Conservation (phyloP, 2,113 vertebrate genomes). For the Acanthochromis polyacanthus region DNA sequence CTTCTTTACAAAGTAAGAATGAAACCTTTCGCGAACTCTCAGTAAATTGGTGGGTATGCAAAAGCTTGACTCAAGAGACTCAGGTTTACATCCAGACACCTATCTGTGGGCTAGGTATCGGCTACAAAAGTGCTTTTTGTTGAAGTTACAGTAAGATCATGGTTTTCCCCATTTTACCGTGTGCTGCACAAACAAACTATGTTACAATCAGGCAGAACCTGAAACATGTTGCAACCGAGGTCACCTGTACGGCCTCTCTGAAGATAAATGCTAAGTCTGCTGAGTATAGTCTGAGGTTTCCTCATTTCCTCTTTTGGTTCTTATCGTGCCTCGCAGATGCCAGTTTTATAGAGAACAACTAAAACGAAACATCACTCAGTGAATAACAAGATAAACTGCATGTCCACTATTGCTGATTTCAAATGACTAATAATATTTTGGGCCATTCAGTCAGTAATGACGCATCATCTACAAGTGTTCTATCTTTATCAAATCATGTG, state of each 20-base stretch:
- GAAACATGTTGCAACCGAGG: conserved; percentile 43
- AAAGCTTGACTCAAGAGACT: neutral
- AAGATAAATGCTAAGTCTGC: conserved; percentile 64
- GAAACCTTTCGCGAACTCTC: too few species aligned
- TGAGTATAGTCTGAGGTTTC: conserved; percentile 82
- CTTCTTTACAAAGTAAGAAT: too few species aligned
- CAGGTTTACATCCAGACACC: neutral
- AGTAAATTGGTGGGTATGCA: neutral
- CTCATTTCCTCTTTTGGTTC: conserved; percentile 83
- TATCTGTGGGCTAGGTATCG: neutral
- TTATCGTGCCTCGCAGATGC: conserved; percentile 79
- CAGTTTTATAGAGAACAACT: conserved; percentile 72
- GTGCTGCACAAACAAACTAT: conserved; percentile 5
- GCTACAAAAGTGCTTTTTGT: neutral
- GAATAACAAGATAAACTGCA: conserved; percentile 49
- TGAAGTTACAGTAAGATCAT: neutral
- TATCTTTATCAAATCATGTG: conserved; percentile 16
- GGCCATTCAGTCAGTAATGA: conserved; percentile 14
- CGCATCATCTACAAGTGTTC: neutral
- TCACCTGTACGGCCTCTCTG: conserved; percentile 66
- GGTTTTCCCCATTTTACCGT: neutral
- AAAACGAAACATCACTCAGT: conserved; percentile 56
- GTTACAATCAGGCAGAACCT: conserved; percentile 27
- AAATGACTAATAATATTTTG: conserved; percentile 42
- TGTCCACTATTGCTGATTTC: conserved; percentile 14